phyloP scores from a whole-genome alignment of 2,113 vertebrate species.

The Sminthopsis crassicaudata region DNA sequence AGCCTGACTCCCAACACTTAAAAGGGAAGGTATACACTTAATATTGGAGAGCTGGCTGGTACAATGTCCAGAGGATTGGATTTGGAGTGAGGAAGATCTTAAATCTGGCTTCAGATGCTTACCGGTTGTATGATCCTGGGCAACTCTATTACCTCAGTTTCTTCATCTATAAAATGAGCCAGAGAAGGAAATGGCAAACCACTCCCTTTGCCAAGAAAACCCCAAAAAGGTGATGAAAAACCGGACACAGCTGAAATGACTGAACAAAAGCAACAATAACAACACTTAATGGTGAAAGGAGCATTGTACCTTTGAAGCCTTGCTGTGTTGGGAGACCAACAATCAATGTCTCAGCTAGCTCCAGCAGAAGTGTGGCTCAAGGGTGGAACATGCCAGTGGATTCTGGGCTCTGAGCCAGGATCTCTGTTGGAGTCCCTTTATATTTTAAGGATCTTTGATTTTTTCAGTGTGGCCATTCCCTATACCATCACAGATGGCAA shows the following conservation, averaged over 20 bases:
- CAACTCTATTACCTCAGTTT: not conserved
- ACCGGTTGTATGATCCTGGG: not conserved
- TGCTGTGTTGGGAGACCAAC: not conserved
- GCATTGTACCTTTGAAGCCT: not conserved
- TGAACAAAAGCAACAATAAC: not conserved
- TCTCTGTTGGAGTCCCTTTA: not conserved
- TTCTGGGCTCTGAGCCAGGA: not conserved
- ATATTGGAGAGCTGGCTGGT: not conserved
- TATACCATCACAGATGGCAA: not conserved
- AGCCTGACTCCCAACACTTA: not conserved
- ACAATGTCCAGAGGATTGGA: not conserved
- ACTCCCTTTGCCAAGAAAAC: not conserved
- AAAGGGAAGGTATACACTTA: not conserved
- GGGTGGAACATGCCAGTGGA: not conserved
- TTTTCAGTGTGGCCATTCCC: not conserved
- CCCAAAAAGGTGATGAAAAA: not conserved
- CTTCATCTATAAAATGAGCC: not conserved
- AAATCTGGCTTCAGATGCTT: not conserved
- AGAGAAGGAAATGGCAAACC: not conserved
- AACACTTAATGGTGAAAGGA: not conserved
- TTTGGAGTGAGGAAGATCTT: not conserved
- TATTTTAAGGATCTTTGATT: not conserved
- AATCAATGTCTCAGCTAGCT: not conserved
- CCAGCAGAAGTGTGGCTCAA: not conserved
- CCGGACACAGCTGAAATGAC: not conserved